Evolutionary conservation across 2,797 vertebrate genomes (phyloP).

Genomic region (Dromococcyx pavoninus): DNA sequence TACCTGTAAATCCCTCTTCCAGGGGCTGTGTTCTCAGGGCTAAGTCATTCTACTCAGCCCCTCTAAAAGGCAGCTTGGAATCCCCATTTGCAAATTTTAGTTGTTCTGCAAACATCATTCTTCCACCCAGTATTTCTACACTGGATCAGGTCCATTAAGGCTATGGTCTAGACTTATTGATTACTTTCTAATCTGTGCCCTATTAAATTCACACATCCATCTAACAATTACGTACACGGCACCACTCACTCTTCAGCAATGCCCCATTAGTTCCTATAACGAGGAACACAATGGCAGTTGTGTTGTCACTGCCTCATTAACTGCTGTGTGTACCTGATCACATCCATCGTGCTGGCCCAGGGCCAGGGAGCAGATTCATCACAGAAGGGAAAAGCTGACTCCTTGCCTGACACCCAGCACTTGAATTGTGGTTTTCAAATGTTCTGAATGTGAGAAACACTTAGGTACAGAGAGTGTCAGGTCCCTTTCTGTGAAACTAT

Average conservation of each 20-base stretch:
- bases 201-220: constrained; percentile 32
- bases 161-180: constrained; percentile 12
- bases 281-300: constrained; percentile 12
- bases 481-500: constrained; percentile 60
- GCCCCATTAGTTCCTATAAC: constrained; percentile 38
- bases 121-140: background rate
- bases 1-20: background rate
- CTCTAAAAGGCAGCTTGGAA: background rate
- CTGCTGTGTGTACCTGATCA: constrained; percentile 25
- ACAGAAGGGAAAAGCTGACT: constrained; percentile 14
- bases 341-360: background rate
- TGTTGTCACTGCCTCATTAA: constrained; percentile 57
- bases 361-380: background rate
- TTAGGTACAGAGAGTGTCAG: constrained; percentile 45
- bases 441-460: constrained; percentile 41
- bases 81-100: background rate
- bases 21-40: background rate
- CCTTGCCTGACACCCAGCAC: constrained; percentile 3
- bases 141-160: background rate
- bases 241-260: constrained; percentile 13
- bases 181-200: constrained; percentile 30
- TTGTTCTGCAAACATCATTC: background rate
- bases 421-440: constrained; percentile 5
- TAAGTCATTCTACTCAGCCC: background rate
- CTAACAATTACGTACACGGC: constrained; percentile 1